Evolutionary conservation across 2,113 vertebrate genomes (phyloP), one percentile per base, ranked within the genome.

Genomic region (Peromyscus polionotus): DNA sequence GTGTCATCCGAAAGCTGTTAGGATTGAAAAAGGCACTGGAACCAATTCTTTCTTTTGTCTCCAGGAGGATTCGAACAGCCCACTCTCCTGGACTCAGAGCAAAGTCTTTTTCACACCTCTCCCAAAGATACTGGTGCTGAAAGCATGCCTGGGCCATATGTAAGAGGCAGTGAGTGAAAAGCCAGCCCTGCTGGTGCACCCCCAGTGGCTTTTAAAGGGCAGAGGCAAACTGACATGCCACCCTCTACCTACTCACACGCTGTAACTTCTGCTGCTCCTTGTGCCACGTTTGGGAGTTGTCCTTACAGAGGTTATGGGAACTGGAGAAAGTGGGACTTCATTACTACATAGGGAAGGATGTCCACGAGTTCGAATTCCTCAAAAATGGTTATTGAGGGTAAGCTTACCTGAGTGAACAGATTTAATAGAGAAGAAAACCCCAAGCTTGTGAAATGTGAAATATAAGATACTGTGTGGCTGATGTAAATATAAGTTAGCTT

Each of bases 1-100:
- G 95, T 98, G 98, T 98, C 98, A 98, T 98, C 97, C 75, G 96
- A 97, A 97, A 98, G 97, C 98, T 98, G 97, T 98, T 97, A 97
- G 91, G 97, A 97, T 97, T 97, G 97, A 97, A 98, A 98, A 98
- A 98, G 96, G 96, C 97, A 95, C 96, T 97, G 96, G 97, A 98
- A 97, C 95, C 97, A 95, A 97, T 97, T 97, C 96, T 97, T 97
- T 90, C 96, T 97, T 98, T 98, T 98, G 97, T 97, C 97, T 98
- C 96, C 96, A 97, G 96, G 96, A 97, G 95, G 96, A 97, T 93
- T 97, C 88, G 94, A 97, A 98, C 97, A 97, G 92, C 97, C 98
- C 98, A 98, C 98, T 97, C 97, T 98, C 96, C 98, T 98, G 98
- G 97, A 97, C 98, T 95, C 85, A 63, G 88, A 96, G 95, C 92